A percentile compares a stretch with the other conserved stretches of the same genome.
Conservation (phyloP, 2,113 vertebrate species). For the Ailuropoda melanoleuca region DNA sequence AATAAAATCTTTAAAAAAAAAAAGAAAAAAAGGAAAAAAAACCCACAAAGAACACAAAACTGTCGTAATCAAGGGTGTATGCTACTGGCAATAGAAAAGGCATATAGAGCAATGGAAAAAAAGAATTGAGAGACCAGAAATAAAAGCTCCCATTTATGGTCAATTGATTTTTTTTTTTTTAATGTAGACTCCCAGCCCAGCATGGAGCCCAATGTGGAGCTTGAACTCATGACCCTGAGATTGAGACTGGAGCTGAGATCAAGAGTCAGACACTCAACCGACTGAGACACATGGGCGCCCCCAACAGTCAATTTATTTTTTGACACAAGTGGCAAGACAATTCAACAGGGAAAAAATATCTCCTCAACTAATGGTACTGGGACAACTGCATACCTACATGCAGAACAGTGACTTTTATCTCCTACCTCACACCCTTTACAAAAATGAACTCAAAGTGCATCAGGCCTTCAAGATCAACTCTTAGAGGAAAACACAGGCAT, state of each 20-base stretch:
- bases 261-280: neutral
- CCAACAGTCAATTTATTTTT: neutral
- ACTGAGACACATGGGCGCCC: neutral
- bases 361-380: neutral
- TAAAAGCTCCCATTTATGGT: neutral
- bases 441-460: neutral
- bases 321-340: neutral
- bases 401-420: neutral
- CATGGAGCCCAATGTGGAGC: neutral
- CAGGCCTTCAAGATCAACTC: neutral
- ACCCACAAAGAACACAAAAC: neutral
- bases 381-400: neutral
- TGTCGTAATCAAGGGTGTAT: neutral
- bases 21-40: too few species aligned
- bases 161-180: neutral
- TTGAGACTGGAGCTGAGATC: neutral
- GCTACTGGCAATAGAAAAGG: neutral
- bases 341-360: neutral
- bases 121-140: neutral
- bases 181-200: neutral
- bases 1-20: too few species aligned
- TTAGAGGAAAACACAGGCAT: neutral
- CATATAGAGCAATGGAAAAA: neutral
- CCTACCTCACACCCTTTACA: neutral
- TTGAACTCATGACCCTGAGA: neutral